phyloP scores from a whole-genome alignment of 2,888 invertebrate genomes.

The Thereva nobilitata region DNA sequence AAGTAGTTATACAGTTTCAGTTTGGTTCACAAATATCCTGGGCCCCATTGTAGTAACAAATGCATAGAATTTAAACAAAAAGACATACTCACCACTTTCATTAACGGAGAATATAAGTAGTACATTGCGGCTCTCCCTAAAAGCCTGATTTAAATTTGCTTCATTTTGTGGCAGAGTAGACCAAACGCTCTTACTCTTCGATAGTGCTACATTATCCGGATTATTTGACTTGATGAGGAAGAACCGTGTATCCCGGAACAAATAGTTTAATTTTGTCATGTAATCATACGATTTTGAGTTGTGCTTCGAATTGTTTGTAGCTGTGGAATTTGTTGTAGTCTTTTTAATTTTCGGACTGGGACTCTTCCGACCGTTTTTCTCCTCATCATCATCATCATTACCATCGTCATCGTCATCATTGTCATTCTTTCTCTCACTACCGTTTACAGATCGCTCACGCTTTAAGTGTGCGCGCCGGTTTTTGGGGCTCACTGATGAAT shows the following conservation, averaged over 20 bases:
- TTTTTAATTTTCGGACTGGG: slow-evolving; percentile 49
- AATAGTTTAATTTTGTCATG: slow-evolving; percentile 86
- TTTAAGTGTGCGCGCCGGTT: slow-evolving; percentile 63
- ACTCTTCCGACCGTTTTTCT: slow-evolving; percentile 41
- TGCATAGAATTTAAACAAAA: neutral
- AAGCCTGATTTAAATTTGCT: slow-evolving; percentile 93
- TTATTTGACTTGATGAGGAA: slow-evolving; percentile 98
- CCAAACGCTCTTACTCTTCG: slow-evolving; percentile 96
- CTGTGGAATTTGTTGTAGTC: slow-evolving; percentile 44
- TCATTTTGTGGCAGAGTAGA: slow-evolving; percentile 97
- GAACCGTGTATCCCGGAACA: slow-evolving; percentile 92
- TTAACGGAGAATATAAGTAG: slow-evolving; percentile 95
- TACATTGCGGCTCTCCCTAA: slow-evolving; percentile 89
- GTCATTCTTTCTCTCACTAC: slow-evolving; percentile 19
- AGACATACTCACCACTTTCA: slow-evolving; percentile 72
- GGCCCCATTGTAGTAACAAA: neutral
- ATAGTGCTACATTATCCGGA: slow-evolving; percentile 91
- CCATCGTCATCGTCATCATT: slow-evolving; percentile 20
- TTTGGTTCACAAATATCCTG: no score
- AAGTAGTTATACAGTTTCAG: no score
- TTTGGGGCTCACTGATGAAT: slow-evolving; percentile 26
- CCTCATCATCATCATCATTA: slow-evolving; percentile 51
- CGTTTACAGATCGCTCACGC: slow-evolving; percentile 53
- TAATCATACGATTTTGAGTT: slow-evolving; percentile 77
- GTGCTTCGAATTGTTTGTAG: slow-evolving; percentile 51